These are phyloP conservation scores for Pithys albifrons DNA, from an alignment of 2,113 vertebrate species.

Conservation along the genomic window DNA sequence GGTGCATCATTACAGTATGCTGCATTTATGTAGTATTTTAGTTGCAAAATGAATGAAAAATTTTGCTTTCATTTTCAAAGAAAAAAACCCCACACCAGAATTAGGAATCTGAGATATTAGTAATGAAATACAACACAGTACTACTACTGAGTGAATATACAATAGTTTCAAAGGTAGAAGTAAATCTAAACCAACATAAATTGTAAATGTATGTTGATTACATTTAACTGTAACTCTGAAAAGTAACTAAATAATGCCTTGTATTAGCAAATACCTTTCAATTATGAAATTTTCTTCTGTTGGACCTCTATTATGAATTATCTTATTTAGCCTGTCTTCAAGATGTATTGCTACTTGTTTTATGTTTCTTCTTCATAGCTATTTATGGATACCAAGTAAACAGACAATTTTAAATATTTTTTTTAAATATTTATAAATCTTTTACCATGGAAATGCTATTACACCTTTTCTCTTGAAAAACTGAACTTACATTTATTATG, in stretches of 20 bases:
- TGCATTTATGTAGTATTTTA: neutral
- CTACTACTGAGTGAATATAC: neutral
- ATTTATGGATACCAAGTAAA: neutral
- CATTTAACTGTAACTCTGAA: neutral
- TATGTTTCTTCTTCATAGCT: neutral
- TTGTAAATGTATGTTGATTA: neutral
- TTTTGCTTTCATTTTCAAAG: neutral
- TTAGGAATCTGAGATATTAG: neutral
- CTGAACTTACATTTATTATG: neutral
- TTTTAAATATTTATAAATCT: no score
- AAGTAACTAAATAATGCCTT: neutral
- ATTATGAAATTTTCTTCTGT: neutral
- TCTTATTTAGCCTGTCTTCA: neutral
- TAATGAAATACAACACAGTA: neutral
- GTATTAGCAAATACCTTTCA: neutral
- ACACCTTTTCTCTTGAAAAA: neutral
- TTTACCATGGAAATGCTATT: neutral
- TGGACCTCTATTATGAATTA: neutral
- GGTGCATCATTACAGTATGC: rapidly evolving
- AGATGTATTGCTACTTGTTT: neutral
- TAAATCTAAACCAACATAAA: neutral
- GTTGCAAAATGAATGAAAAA: neutral
- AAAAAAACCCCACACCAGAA: neutral
- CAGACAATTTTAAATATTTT: neutral
- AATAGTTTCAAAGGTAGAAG: neutral